Base-by-base conservation (phyloP, 2,113 vertebrate genomes). In the Catharus bicknelli region DNA sequence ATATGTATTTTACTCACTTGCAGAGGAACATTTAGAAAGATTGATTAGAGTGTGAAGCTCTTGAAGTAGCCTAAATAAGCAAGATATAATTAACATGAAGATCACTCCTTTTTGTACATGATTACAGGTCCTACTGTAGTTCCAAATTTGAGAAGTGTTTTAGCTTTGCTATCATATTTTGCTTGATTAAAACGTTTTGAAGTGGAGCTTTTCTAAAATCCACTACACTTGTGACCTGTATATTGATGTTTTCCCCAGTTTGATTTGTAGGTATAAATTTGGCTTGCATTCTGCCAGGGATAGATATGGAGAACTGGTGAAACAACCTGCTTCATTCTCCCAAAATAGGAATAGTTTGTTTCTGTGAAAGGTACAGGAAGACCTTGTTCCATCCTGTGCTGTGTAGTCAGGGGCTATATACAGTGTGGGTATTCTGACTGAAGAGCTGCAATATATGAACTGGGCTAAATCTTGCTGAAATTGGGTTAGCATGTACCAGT, bases 141-240 rank as follows among this genome's bases (percentile, higher is more conserved):
- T 83, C 30, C 40, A 40, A 53, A 75, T 45, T 74, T 36, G n/a
- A 76, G 13, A 87, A 54, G 5, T 10, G 5, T 40, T 87, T 67
- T 5, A 11, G 10, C 51, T 89, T 23, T 22, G 11, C 23, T 34
- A 16, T n/a, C 84, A 88, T 36, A 55, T 85, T 42, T 62, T 77
- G 3, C 42, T 77, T 62, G 15, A 38, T 62, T 43, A 42, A 73
- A 80, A 54, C 18, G 42, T 81, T 79, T 61, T 70, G 27, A 81
- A 81, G 20, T 22, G 42, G 19, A 85, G 4, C 36, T 88, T 62
- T 55, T 81, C 51, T 54, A 70, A 86, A 90, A 64, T 72, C 70
- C 34, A 42, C 58, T 13, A 16, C 10, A 42, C 38, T 38, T 0
- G 0, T 55, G 29, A 20, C 8, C 58, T 43, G 7, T 16, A 34